phyloP scores from a whole-genome alignment of 2,797 vertebrate genomes.

The Sebastes nivosus region DNA sequence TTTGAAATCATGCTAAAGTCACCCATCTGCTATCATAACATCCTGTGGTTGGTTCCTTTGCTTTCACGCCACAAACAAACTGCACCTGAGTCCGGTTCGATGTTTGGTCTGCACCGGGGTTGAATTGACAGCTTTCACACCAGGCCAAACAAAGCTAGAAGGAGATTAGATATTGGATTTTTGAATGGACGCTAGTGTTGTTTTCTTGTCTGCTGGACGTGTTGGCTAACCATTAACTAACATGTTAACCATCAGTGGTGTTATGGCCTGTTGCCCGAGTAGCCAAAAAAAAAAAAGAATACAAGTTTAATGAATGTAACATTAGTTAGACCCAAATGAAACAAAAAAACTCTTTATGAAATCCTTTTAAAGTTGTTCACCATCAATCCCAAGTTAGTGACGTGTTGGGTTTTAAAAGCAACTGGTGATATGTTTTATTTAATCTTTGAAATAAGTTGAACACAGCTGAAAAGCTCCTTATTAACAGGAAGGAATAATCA shows the following conservation, averaged over 20 bases:
- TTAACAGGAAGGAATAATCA: constrained; percentile 66
- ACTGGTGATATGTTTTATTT: constrained; percentile 7
- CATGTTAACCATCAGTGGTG: neutral
- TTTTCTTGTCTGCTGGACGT: too few species aligned
- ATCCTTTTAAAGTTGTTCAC: neutral
- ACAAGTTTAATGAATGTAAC: neutral
- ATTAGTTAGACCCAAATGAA: neutral
- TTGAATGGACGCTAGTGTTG: too few species aligned
- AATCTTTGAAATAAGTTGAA: constrained; percentile 24
- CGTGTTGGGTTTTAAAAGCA: constrained; percentile 6
- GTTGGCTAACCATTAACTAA: neutral
- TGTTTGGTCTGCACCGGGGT: neutral
- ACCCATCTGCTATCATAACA: neutral
- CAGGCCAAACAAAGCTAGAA: too few species aligned
- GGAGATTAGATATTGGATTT: too few species aligned
- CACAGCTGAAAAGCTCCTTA: constrained; percentile 29
- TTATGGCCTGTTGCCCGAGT: neutral
- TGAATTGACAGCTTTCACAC: neutral
- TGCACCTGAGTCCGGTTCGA: neutral
- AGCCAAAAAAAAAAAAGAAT: neutral
- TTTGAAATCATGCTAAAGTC: neutral
- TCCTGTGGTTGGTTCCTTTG: neutral
- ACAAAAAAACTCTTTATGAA: neutral
- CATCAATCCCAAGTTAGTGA: neutral
- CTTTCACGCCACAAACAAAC: neutral